Evolutionary conservation across 2,113 vertebrate genomes (phyloP).

Genomic region (Silurus asotus): DNA sequence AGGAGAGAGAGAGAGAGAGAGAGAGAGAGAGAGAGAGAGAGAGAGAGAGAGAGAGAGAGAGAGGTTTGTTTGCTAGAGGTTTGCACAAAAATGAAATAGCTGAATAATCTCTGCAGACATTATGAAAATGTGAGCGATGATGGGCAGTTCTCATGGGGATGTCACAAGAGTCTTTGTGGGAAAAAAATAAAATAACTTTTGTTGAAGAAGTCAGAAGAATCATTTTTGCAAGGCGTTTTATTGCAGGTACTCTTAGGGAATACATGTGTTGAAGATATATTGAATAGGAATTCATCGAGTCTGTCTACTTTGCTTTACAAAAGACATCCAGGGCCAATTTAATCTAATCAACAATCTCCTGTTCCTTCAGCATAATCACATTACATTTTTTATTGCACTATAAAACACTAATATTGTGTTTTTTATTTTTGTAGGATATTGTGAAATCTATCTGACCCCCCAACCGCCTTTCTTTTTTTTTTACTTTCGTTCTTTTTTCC

Average conservation of each 20-base stretch:
- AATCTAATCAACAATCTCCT: constrained; percentile 11
- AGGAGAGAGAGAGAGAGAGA: not conserved
- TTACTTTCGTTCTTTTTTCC: not conserved
- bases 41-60: not conserved
- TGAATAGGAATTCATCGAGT: not conserved
- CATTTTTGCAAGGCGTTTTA: not conserved
- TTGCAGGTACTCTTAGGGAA: not conserved
- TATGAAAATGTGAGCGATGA: not conserved
- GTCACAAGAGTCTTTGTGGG: not conserved
- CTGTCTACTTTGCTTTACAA: not conserved
- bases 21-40: not conserved
- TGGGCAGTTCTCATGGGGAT: constrained; percentile 6
- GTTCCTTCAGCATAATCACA: not conserved
- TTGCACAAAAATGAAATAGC: not conserved
- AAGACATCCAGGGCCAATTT: not conserved
- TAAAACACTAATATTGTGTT: constrained; percentile 8
- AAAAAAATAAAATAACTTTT: not conserved
- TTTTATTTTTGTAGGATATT: not conserved
- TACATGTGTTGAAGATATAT: not conserved
- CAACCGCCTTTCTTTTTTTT: not conserved
- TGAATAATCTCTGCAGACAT: not conserved
- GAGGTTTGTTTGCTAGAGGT: not conserved
- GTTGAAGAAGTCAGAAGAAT: not conserved
- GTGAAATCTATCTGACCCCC: not conserved
- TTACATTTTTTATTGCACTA: not conserved